These are phyloP conservation scores for Sycophila texana DNA, from an alignment of 2,888 invertebrate genomes.

Conservation along the genomic window DNA sequence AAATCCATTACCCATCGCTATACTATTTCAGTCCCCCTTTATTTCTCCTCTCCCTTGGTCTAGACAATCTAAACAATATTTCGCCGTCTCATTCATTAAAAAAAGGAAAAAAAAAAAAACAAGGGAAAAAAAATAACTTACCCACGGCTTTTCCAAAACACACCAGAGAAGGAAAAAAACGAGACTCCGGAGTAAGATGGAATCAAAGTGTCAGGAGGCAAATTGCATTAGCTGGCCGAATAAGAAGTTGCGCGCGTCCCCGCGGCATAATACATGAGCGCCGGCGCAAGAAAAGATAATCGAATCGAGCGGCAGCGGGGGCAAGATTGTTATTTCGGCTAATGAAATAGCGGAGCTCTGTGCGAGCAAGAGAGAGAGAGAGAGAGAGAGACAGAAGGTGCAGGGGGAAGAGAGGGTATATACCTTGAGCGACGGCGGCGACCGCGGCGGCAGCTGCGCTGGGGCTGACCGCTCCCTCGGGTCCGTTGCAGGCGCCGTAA, in stretches of 20 bases:
- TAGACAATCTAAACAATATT: constrained; percentile 25
- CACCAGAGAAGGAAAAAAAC: no score
- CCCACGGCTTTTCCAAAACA: no score
- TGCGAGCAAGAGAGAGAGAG: not conserved
- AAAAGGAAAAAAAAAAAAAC: not conserved
- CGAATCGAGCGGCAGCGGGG: not conserved
- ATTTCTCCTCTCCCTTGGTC: not conserved
- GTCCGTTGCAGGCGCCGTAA: constrained; percentile 78
- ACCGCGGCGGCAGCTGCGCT: constrained; percentile 90
- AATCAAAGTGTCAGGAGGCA: no score
- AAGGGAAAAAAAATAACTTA: no score
- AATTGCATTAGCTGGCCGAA: no score
- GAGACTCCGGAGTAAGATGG: no score
- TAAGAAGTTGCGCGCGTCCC: not conserved
- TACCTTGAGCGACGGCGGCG: constrained; percentile 88
- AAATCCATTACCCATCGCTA: constrained; percentile 10
- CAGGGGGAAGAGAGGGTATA: not conserved
- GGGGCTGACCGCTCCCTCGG: constrained; percentile 80
- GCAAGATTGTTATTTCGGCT: not conserved
- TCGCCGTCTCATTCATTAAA: not conserved
- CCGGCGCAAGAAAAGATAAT: constrained; percentile 4
- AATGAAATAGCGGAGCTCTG: not conserved
- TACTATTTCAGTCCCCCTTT: constrained; percentile 2
- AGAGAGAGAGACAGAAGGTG: not conserved
- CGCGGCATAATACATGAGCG: not conserved